Conservation (phyloP, 2,888 invertebrate genomes). For the Sphaeridia pumilis region DNA sequence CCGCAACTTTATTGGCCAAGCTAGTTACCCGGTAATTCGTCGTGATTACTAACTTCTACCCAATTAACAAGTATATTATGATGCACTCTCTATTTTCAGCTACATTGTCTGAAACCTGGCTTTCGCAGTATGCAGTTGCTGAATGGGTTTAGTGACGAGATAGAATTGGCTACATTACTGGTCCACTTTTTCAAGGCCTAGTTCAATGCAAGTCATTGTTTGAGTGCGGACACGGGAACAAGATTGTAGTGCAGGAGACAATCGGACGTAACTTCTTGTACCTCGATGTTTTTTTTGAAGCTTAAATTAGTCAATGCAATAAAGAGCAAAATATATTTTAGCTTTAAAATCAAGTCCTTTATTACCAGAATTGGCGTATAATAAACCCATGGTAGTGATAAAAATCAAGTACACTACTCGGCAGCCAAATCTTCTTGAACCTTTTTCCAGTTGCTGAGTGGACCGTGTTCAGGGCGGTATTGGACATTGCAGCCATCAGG, state of each 20-base stretch:
- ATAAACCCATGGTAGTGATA: too few species aligned
- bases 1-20: conserved; percentile 91
- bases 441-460: conserved; percentile 81
- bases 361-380: too few species aligned
- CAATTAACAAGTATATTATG: conserved; percentile 3
- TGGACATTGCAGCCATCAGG: conserved; percentile 90
- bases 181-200: too few species aligned
- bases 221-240: too few species aligned
- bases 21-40: conserved; percentile 66
- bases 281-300: too few species aligned
- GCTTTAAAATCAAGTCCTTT: too few species aligned
- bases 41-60: neutral
- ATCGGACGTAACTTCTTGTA: too few species aligned
- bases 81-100: conserved; percentile 40
- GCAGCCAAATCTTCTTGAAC: conserved; percentile 49
- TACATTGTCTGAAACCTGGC: conserved; percentile 65
- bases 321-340: too few species aligned
- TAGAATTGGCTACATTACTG: conserved; percentile 80
- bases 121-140: conserved; percentile 81
- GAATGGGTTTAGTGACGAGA: conserved; percentile 81
- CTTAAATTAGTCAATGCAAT: too few species aligned
- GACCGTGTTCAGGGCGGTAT: conserved; percentile 91
- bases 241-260: too few species aligned
- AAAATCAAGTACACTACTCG: too few species aligned
- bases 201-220: too few species aligned